phyloP scores from a whole-genome alignment of 2,113 vertebrate species.

The Sebastes fasciatus region DNA sequence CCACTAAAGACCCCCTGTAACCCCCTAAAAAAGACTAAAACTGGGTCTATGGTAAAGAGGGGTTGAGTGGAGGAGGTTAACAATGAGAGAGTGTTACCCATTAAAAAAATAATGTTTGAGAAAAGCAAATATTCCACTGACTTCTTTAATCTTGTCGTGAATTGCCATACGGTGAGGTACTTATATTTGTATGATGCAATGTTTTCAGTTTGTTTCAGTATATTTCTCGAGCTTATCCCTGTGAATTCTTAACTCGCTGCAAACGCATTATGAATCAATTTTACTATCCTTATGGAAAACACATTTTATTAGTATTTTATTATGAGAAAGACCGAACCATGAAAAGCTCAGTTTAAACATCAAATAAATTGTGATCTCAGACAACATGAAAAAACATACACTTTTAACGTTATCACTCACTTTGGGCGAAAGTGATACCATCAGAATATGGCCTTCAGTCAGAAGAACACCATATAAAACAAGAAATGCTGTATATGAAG shows the following conservation, averaged over 20 bases:
- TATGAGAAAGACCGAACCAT: background rate
- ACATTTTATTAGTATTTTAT: background rate
- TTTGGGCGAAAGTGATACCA: background rate
- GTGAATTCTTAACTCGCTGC: background rate
- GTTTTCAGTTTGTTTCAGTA: constrained; percentile 1
- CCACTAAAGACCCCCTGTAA: no score
- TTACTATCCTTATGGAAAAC: background rate
- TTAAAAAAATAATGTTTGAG: background rate
- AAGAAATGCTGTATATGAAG: background rate
- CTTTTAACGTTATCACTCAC: background rate
- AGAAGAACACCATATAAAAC: background rate
- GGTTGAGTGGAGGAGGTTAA: no score
- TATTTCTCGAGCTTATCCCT: background rate
- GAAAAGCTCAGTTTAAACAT: background rate
- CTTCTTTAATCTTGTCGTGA: background rate
- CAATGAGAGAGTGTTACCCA: no score
- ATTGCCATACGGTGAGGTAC: background rate
- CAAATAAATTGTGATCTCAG: no score
- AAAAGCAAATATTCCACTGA: background rate
- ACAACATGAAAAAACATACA: no score
- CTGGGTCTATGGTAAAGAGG: no score
- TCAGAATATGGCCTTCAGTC: background rate
- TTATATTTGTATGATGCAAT: background rate
- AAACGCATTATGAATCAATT: background rate
- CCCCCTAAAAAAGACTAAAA: no score